A percentile compares a stretch with the other conserved stretches of the same genome.
These are phyloP conservation scores for Tyrannus savana DNA, from an alignment of 2,113 vertebrate genomes.

Conservation along the genomic window DNA sequence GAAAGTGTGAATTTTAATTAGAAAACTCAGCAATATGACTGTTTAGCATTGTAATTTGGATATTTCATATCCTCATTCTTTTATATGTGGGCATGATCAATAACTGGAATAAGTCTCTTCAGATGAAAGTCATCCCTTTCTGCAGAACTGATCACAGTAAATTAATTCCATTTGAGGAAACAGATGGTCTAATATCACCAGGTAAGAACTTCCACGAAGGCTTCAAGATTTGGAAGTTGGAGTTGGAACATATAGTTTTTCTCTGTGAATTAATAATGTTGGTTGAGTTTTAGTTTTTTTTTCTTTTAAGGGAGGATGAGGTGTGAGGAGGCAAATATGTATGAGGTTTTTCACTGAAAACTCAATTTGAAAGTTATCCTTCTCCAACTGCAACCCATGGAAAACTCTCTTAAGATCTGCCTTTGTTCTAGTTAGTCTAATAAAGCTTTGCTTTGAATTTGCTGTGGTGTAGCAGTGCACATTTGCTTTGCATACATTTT, in stretches of 20 bases:
- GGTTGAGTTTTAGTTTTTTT: background rate
- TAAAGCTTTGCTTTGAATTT: background rate
- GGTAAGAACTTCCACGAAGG: background rate
- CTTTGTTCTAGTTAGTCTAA: background rate
- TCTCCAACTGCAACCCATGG: background rate
- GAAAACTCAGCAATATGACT: background rate
- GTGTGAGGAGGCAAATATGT: background rate
- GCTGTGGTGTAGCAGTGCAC: background rate
- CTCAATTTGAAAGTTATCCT: background rate
- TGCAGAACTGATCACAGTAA: background rate
- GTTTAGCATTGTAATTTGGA: background rate
- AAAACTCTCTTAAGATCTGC: background rate
- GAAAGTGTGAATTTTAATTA: background rate
- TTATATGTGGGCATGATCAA: background rate
- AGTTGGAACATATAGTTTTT: background rate
- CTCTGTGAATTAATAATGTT: background rate
- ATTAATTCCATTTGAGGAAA: background rate
- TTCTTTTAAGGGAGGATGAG: background rate
- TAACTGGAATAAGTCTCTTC: background rate
- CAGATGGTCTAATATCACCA: background rate
- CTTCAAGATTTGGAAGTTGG: background rate
- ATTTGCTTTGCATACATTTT: background rate
- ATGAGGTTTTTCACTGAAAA: background rate
- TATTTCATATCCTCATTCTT: accelerated
- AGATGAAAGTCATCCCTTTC: background rate